Evolutionary conservation across 2,888 invertebrate species (phyloP).

Genomic region (Notodonta ziczac): DNA sequence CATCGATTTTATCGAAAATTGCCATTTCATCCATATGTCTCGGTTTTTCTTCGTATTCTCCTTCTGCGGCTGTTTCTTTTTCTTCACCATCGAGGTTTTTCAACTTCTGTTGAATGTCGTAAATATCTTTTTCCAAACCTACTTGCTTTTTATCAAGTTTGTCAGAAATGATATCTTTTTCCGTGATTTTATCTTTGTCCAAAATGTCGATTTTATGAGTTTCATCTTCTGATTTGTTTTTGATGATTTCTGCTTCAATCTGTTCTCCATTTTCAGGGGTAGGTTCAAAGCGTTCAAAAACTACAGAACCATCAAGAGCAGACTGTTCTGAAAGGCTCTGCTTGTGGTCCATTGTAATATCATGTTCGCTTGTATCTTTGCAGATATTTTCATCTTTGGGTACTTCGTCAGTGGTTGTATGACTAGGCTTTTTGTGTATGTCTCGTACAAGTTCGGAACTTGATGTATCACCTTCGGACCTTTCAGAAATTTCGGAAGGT

Average conservation of each 20-base stretch:
- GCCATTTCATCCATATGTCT: neutral
- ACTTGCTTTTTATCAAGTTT: slow-evolving; percentile 74
- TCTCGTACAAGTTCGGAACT: slow-evolving; percentile 32
- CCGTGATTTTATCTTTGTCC: slow-evolving; percentile 7
- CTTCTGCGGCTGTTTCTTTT: slow-evolving; percentile 1
- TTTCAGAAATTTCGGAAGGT: slow-evolving; percentile 10
- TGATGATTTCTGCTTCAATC: slow-evolving; percentile 3
- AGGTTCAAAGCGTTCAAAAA: neutral
- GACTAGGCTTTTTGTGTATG: slow-evolving; percentile 5
- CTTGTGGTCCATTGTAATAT: neutral
- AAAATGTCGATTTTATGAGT: neutral
- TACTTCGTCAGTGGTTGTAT: neutral
- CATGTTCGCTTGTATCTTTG: neutral
- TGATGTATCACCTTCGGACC: slow-evolving; percentile 15
- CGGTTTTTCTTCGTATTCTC: neutral
- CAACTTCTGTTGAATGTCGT: slow-evolving; percentile 18
- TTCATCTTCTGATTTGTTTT: neutral
- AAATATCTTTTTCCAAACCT: slow-evolving; percentile 63
- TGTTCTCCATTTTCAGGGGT: neutral
- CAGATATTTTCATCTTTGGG: neutral
- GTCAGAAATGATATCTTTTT: slow-evolving; percentile 32
- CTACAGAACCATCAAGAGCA: neutral
- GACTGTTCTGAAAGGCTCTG: neutral
- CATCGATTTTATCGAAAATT: slow-evolving; percentile 6
- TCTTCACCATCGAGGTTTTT: slow-evolving; percentile 39